Percentiles rank a stretch among this genome's conserved stretches.
Conservation (phyloP, 2,113 vertebrate species). For the Cephalopholis sonnerati region DNA sequence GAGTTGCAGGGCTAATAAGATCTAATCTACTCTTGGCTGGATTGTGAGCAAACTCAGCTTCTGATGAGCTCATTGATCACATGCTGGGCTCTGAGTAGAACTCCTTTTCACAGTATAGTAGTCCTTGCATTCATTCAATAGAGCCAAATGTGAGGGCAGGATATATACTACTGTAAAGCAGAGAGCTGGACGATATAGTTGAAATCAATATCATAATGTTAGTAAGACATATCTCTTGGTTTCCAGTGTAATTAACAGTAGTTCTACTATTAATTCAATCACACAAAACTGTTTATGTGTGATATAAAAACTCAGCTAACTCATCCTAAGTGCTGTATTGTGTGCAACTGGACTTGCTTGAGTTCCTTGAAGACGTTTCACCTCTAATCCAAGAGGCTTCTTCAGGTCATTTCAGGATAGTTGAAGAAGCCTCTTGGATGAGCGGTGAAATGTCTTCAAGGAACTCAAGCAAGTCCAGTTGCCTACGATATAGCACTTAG, state of each 20-base stretch:
- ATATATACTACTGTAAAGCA: background rate
- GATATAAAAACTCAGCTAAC: background rate
- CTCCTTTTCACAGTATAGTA: background rate
- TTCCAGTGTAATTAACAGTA: background rate
- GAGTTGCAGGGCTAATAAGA: background rate
- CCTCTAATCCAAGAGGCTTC: too few relatives aligned
- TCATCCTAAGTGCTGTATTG: background rate
- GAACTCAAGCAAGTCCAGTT: too few relatives aligned
- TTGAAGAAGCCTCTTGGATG: too few relatives aligned
- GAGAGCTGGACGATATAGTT: background rate
- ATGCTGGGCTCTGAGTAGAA: background rate
- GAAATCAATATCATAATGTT: background rate
- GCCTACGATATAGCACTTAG: too few relatives aligned
- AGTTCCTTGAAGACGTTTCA: too few relatives aligned
- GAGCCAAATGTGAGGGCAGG: background rate
- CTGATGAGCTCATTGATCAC: background rate
- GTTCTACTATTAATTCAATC: background rate
- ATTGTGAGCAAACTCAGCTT: background rate
- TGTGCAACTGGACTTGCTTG: too few relatives aligned
- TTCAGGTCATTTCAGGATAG: too few relatives aligned
- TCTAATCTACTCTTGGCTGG: background rate
- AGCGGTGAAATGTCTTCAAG: too few relatives aligned
- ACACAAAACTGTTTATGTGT: background rate
- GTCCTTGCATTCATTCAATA: background rate
- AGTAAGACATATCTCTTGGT: background rate